Conservation (phyloP, 2,113 vertebrate genomes). For the Narcine bancroftii region DNA sequence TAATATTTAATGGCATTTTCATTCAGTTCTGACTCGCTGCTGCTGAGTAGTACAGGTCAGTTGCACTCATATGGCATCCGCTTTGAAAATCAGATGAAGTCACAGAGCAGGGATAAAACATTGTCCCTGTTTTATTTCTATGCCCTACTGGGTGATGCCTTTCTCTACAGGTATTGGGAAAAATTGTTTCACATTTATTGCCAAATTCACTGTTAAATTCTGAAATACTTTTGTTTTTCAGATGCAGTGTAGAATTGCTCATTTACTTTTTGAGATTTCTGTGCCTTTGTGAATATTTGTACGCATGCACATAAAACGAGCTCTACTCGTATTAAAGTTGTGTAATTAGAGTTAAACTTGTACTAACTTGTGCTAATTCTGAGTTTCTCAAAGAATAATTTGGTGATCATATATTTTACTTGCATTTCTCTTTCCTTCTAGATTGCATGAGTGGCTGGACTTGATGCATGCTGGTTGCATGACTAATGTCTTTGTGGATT, state of each 20-base stretch:
- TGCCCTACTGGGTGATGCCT: neutral
- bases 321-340: neutral
- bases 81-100: neutral
- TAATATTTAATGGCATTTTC: neutral
- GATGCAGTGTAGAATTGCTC: neutral
- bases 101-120: neutral
- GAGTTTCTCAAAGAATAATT: neutral
- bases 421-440: slow-evolving; percentile 53
- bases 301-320: neutral
- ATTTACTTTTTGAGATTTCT: neutral
- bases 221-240: neutral
- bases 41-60: neutral
- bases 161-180: neutral
- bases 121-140: neutral
- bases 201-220: neutral
- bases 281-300: neutral
- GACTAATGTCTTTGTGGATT: slow-evolving; percentile 62
- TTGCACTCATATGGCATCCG: neutral
- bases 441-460: slow-evolving; percentile 71
- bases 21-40: neutral
- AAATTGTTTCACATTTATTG: neutral
- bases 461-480: slow-evolving; percentile 79
- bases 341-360: neutral
- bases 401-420: neutral
- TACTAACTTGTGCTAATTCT: neutral